These are phyloP conservation scores for Himalopsyche kuldschensis DNA, from an alignment of 2,888 invertebrate species.

Conservation along the genomic window DNA sequence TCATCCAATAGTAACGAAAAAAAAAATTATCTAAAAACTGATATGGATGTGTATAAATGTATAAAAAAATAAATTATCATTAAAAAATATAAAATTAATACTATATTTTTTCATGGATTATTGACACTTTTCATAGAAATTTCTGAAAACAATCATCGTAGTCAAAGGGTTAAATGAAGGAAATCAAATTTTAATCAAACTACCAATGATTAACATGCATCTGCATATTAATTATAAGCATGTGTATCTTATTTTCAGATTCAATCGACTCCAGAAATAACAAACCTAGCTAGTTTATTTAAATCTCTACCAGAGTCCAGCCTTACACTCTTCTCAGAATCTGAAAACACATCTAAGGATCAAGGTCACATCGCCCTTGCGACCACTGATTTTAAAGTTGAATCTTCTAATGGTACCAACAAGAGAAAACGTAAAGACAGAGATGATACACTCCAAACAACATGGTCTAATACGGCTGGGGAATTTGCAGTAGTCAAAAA, in stretches of 20 bases:
- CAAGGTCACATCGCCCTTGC: neutral
- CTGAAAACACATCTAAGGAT: neutral
- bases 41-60: no score
- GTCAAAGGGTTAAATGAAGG: no score
- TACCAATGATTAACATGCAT: neutral
- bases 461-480: slow-evolving; percentile 30
- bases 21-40: no score
- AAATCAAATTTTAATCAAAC: no score
- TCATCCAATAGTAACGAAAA: no score
- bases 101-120: no score
- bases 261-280: neutral
- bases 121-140: no score
- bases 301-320: neutral
- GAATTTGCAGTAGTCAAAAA: slow-evolving; percentile 44
- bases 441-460: slow-evolving; percentile 38
- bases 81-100: no score
- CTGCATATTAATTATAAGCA: neutral
- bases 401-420: neutral
- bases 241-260: neutral
- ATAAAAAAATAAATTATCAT: no score
- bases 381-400: neutral
- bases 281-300: neutral
- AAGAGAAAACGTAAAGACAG: slow-evolving; percentile 33
- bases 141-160: no score
- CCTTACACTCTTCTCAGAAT: neutral